These are phyloP conservation scores for Neocrepidodera transversa DNA, from an alignment of 2,888 invertebrate genomes.

Conservation along the genomic window DNA sequence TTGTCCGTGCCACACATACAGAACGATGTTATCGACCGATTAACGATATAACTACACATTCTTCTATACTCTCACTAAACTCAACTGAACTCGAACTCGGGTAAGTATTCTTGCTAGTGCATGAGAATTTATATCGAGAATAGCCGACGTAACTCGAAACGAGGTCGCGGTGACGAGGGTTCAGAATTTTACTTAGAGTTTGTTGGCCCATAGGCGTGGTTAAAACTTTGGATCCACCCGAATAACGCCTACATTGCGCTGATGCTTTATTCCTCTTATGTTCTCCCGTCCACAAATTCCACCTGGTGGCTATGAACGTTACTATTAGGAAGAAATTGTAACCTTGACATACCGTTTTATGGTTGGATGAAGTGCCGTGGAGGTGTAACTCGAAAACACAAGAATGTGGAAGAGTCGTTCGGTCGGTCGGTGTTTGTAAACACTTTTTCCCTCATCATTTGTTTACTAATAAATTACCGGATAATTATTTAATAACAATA, in stretches of 20 bases:
- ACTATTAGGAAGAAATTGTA: conserved; percentile 51
- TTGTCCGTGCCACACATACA: conserved; percentile 28
- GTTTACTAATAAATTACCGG: no score
- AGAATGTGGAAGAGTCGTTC: conserved; percentile 20
- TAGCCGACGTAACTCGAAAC: conserved; percentile 47
- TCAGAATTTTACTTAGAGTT: conserved; percentile 51
- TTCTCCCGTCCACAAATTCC: conserved; percentile 50
- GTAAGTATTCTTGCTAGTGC: conserved; percentile 52
- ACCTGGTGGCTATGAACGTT: conserved; percentile 52
- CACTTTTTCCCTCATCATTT: no score
- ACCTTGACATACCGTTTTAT: conserved; percentile 56
- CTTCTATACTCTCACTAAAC: conserved; percentile 50
- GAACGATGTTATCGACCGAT: conserved; percentile 22
- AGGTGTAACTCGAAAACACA: conserved; percentile 45
- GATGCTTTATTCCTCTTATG: conserved; percentile 27
- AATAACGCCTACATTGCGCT: conserved; percentile 49
- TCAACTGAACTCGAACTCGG: conserved; percentile 42
- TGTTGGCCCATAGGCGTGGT: conserved; percentile 53
- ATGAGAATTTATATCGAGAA: conserved; percentile 54
- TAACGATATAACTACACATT: conserved; percentile 40
- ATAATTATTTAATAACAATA: no score
- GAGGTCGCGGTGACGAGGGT: conserved; percentile 47
- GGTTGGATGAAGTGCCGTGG: conserved; percentile 51
- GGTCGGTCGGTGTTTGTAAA: conserved; percentile 24
- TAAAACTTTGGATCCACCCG: conserved; percentile 42